phyloP scores from a whole-genome alignment of 1,140 invertebrate species.

The Dendroctonus valens region DNA sequence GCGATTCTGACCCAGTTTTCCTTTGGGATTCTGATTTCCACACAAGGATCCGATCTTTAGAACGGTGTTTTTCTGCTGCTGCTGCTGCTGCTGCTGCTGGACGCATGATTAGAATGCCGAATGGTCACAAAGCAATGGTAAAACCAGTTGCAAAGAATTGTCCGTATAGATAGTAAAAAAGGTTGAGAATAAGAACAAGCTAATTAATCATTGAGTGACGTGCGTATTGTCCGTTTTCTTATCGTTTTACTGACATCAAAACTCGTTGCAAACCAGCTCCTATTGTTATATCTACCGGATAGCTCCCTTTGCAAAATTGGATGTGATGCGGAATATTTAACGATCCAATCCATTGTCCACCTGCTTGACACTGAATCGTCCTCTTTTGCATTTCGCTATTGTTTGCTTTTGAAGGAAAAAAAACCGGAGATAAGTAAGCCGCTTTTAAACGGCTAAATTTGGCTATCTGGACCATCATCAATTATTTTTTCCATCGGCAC shows the following conservation, averaged over 20 bases:
- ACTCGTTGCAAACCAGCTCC: slow-evolving; percentile 41
- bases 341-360: slow-evolving; percentile 43
- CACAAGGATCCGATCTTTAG: too few species aligned
- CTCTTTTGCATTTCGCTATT: slow-evolving; percentile 39
- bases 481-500: too few species aligned
- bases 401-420: slow-evolving; percentile 35
- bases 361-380: slow-evolving; percentile 39
- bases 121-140: slow-evolving; percentile 5
- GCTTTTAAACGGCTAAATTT: slow-evolving; percentile 31
- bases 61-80: too few species aligned
- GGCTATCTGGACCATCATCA: slow-evolving; percentile 5
- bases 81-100: too few species aligned
- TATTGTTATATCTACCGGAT: slow-evolving; percentile 45
- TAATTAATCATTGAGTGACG: slow-evolving; percentile 42
- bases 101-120: too few species aligned
- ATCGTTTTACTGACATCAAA: slow-evolving; percentile 37
- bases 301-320: slow-evolving; percentile 43
- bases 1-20: neutral
- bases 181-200: slow-evolving; percentile 36
- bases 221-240: slow-evolving; percentile 38
- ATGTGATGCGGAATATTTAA: slow-evolving; percentile 45
- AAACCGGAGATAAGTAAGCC: slow-evolving; percentile 31
- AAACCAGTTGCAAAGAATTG: slow-evolving; percentile 15
- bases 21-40: too few species aligned
- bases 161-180: slow-evolving; percentile 12